These are phyloP conservation scores for Alca torda DNA, from an alignment of 2,797 vertebrate species.

Conservation along the genomic window DNA sequence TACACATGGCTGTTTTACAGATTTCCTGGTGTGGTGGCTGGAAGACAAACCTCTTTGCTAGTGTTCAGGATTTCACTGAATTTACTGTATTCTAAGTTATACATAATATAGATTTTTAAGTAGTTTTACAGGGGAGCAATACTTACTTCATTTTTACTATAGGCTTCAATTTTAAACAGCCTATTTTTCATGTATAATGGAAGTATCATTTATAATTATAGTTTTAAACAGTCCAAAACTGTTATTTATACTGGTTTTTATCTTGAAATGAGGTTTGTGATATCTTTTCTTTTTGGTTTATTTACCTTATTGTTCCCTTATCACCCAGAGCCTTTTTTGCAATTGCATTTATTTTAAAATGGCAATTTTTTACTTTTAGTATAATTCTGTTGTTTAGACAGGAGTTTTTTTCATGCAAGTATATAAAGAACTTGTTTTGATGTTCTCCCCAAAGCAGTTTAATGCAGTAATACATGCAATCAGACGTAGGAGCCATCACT, in stretches of 20 bases:
- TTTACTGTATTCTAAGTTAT: background rate
- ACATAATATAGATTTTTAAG: background rate
- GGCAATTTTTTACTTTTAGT: background rate
- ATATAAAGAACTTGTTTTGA: background rate
- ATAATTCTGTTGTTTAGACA: background rate
- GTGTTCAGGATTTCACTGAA: background rate
- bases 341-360: background rate
- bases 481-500: background rate
- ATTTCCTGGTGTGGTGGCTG: background rate
- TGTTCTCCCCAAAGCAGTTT: background rate
- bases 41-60: background rate
- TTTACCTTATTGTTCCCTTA: slow-evolving; percentile 6
- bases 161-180: background rate
- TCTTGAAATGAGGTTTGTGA: slow-evolving; percentile 3
- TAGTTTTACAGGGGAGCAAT: background rate
- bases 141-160: background rate
- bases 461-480: background rate
- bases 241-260: background rate
- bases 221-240: background rate
- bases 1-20: background rate
- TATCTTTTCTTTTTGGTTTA: background rate
- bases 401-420: background rate
- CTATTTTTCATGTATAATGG: background rate
- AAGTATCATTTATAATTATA: background rate
- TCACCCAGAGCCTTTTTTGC: background rate